Evolutionary conservation across 2,888 invertebrate genomes (phyloP).

Genomic region (Macrosiphum euphorbiae): DNA sequence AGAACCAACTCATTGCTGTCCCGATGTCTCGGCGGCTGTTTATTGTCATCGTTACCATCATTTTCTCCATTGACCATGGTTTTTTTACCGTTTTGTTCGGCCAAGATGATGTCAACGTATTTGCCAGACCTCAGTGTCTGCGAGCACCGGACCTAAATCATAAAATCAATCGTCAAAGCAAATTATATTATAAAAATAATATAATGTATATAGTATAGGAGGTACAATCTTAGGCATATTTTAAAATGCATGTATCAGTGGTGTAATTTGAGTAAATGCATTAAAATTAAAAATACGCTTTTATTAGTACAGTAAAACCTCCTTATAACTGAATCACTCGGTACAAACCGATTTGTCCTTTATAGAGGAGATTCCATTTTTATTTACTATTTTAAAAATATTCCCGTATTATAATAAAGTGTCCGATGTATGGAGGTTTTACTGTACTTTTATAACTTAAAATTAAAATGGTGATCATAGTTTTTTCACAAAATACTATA

Average conservation of each 20-base stretch:
- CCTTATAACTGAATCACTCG: no score
- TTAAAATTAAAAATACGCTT: neutral
- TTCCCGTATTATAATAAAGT: no score
- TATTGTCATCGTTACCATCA: neutral
- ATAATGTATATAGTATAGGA: neutral
- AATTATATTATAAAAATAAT: no score
- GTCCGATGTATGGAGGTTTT: no score
- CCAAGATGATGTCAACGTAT: neutral
- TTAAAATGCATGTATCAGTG: no score
- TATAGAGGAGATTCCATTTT: no score
- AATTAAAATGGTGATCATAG: neutral
- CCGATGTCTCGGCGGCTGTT: neutral
- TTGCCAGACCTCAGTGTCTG: constrained; percentile 39
- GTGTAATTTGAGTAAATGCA: no score
- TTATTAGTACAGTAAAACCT: neutral
- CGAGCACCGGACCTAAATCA: neutral
- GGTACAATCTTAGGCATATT: no score
- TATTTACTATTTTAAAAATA: no score
- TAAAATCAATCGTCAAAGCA: neutral
- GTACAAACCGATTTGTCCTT: no score
- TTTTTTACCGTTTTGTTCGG: neutral
- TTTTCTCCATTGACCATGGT: neutral
- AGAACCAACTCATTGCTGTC: neutral
- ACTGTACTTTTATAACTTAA: neutral
- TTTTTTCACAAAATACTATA: neutral